Conservation (phyloP, 2,797 vertebrate genomes). For the Cirrhinus molitorella region DNA sequence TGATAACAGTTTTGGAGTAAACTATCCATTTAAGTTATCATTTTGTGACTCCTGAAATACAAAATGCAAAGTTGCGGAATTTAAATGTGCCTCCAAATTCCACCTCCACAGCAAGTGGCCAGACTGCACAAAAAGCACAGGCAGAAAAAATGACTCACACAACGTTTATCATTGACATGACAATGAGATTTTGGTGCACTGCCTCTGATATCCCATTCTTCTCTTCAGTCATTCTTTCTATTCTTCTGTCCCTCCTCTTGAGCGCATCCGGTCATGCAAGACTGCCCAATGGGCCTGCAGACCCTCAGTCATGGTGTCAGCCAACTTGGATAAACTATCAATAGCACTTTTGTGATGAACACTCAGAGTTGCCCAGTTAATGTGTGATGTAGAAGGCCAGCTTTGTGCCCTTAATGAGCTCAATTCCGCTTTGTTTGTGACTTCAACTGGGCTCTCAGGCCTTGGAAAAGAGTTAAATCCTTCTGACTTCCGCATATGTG, state of each 20-base stretch:
- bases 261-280: conserved; percentile 50
- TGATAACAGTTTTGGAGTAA: not conserved
- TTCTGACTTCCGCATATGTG: conserved; percentile 40
- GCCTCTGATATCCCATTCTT: conserved; percentile 35
- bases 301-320: conserved; percentile 43
- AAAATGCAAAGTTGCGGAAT: not conserved
- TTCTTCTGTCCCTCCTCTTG: conserved; percentile 28
- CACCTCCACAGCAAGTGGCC: not conserved
- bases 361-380: conserved; percentile 53
- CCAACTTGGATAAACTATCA: conserved; percentile 55
- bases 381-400: conserved; percentile 52
- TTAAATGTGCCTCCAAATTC: not conserved
- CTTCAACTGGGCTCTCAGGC: conserved; percentile 55
- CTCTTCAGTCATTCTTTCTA: conserved; percentile 35
- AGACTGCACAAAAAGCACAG: not conserved
- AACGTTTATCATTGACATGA: conserved; percentile 36
- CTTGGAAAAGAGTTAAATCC: conserved; percentile 33
- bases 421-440: conserved; percentile 46
- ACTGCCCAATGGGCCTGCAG: conserved; percentile 37
- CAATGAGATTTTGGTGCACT: not conserved
- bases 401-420: conserved; percentile 61
- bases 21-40: too few relatives aligned
- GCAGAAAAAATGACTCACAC: not conserved
- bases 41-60: not conserved
- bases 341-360: conserved; percentile 63